Evolutionary conservation across 2,888 invertebrate genomes (phyloP).

Genomic region (Mylabris sibirica): DNA sequence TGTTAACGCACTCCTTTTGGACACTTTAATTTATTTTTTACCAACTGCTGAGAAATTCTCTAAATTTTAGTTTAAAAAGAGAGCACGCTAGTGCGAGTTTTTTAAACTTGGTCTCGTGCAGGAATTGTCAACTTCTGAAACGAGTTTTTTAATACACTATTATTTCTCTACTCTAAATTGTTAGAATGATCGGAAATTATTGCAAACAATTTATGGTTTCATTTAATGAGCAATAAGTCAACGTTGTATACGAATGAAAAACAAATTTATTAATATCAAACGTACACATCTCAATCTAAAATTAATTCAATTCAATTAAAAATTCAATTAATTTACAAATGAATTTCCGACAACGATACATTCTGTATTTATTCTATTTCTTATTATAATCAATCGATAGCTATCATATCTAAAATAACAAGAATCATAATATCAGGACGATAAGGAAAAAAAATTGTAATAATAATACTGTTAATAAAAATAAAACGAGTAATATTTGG

Average conservation of each 20-base stretch:
- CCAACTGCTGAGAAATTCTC: no score
- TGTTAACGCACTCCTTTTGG: no score
- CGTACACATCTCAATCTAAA: background rate
- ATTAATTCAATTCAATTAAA: background rate
- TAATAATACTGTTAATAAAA: no score
- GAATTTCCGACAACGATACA: background rate
- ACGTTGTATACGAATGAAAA: background rate
- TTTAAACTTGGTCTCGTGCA: no score
- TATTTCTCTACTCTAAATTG: no score
- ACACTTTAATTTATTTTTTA: no score
- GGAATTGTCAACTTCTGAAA: no score
- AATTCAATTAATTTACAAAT: conserved; percentile 10
- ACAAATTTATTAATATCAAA: background rate
- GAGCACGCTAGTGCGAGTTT: no score
- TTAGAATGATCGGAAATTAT: background rate
- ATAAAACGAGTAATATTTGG: background rate
- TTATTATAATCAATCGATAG: conserved; percentile 3
- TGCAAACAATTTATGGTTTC: background rate
- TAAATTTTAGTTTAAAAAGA: no score
- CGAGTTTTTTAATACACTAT: no score
- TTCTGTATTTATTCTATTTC: conserved; percentile 1
- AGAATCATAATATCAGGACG: background rate
- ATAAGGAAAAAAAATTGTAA: background rate
- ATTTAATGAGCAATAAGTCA: background rate
- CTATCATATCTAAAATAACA: background rate